Evolutionary conservation across 2,888 invertebrate species (phyloP).

Genomic region (Kuschelorhynchus macadamiae): DNA sequence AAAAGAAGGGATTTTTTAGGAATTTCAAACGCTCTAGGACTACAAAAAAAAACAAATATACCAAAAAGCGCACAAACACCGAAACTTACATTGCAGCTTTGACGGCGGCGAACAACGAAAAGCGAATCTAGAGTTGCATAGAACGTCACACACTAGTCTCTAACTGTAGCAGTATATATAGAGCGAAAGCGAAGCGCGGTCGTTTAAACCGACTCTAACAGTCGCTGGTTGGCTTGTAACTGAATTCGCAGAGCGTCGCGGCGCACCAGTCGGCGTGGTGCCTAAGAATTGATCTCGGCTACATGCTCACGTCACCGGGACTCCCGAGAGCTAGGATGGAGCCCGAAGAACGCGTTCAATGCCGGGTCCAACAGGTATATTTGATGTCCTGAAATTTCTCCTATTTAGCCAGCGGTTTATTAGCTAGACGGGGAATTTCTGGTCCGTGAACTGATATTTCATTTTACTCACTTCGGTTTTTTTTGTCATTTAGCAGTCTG

Average conservation of each 20-base stretch:
- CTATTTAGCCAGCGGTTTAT: conserved; percentile 7
- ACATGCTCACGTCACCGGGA: conserved; percentile 46
- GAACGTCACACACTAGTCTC: conserved; percentile 30
- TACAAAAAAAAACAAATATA: neutral
- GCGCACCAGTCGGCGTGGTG: conserved; percentile 46
- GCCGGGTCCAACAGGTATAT: conserved; percentile 49
- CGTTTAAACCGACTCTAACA: conserved; percentile 30
- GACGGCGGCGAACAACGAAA: conserved; percentile 24
- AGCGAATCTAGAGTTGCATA: conserved; percentile 38
- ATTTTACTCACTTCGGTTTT: no score
- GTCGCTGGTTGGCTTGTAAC: conserved; percentile 41
- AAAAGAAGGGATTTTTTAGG: no score
- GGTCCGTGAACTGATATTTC: no score
- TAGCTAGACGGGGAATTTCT: neutral
- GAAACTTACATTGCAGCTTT: conserved; percentile 38
- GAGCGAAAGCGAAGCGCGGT: conserved; percentile 35
- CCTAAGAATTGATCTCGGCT: conserved; percentile 47
- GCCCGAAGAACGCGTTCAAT: conserved; percentile 25
- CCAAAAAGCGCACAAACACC: conserved; percentile 12
- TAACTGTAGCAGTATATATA: conserved; percentile 33
- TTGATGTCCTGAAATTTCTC: conserved; percentile 1
- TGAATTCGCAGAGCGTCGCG: conserved; percentile 35
- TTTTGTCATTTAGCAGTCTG: no score
- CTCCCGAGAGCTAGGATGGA: conserved; percentile 33
- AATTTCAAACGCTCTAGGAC: no score